Base-by-base conservation (phyloP, 2,888 invertebrate genomes). In the Eupithecia tripunctaria region DNA sequence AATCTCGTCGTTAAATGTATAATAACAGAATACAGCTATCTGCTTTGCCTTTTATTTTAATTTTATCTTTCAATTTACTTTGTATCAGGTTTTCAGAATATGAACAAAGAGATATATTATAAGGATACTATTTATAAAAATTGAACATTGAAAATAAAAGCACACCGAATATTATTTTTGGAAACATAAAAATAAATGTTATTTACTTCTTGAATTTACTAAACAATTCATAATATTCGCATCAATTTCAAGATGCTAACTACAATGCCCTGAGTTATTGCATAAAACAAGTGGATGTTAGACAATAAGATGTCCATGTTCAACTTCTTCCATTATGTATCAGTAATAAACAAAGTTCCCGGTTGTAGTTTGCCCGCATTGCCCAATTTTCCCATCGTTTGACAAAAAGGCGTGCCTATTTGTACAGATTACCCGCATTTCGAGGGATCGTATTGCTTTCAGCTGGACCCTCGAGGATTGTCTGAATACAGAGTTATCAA, bases 371-470 rank as follows among this genome's bases (percentile, higher is more conserved):
- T 12, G 41, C 78, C 77, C 76, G 75, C 71, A 79, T 76, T 60
- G 71, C 67, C 66, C n/a, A n/a, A n/a, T n/a, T n/a, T n/a, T n/a
- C n/a, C n/a, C 62, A 69, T 71, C 64, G 72, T 70, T 71, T 74
- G 75, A 75, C 76, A 74, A 77, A 76, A 71, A 76, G 71, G 60
- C 72, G 72, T 72, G 56, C 68, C 72, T 73, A 79, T 79, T 79
- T 77, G 79, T 76, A 59, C 75, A 76, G 79, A 79, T 79, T 77
- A 77, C 73, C 72, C 75, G 73, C 67, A 72, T 71, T 73, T 65
- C 29, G 66, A 66, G 72, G 75, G 71, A 73, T 74, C 70, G 62
- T 67, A 77, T 74, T 70, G 70, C 70, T 59, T 65, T 67, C 65
- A 72, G 72, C 75, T 68, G 67, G 51, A 68, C 72, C 72, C 70